Evolutionary conservation across 2,113 vertebrate genomes (phyloP).

Genomic region (Anoplopoma fimbria): DNA sequence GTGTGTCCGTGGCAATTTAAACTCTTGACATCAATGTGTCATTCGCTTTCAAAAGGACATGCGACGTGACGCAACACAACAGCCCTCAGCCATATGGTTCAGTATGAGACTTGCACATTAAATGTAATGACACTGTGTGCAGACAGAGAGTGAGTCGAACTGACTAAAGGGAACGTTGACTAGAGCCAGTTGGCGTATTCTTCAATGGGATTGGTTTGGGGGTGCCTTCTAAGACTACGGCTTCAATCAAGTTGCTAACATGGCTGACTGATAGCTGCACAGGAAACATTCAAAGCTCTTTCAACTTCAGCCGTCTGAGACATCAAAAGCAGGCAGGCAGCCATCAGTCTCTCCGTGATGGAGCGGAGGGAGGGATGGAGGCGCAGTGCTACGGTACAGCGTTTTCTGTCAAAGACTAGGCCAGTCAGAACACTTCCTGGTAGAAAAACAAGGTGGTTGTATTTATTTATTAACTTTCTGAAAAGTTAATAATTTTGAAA

Average conservation of each 20-base stretch:
- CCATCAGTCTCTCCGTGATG: constrained; percentile 46
- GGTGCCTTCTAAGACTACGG: constrained; percentile 29
- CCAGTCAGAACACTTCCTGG: not conserved
- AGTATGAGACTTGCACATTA: constrained; percentile 18
- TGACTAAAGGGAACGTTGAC: constrained; percentile 22
- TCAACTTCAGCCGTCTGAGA: constrained; percentile 62
- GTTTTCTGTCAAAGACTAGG: not conserved
- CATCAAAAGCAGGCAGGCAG: constrained; percentile 58
- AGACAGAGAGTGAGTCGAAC: constrained; percentile 44
- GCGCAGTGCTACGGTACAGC: not conserved
- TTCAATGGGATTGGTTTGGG: not conserved
- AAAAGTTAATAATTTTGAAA: not conserved
- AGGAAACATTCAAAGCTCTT: constrained; percentile 60
- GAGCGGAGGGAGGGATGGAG: constrained; percentile 7
- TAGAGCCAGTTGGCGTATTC: constrained; percentile 6
- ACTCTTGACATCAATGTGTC: constrained; percentile 19
- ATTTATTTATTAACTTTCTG: not conserved
- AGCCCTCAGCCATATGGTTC: constrained; percentile 33
- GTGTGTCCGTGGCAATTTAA: not conserved
- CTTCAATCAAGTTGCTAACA: constrained; percentile 52
- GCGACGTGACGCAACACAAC: constrained; percentile 27
- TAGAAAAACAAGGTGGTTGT: not conserved
- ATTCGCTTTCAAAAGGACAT: not conserved
- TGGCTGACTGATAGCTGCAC: constrained; percentile 46
- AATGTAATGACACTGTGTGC: constrained; percentile 40